These are phyloP conservation scores for Aelia acuminata DNA, from an alignment of 2,888 invertebrate genomes.

Conservation along the genomic window DNA sequence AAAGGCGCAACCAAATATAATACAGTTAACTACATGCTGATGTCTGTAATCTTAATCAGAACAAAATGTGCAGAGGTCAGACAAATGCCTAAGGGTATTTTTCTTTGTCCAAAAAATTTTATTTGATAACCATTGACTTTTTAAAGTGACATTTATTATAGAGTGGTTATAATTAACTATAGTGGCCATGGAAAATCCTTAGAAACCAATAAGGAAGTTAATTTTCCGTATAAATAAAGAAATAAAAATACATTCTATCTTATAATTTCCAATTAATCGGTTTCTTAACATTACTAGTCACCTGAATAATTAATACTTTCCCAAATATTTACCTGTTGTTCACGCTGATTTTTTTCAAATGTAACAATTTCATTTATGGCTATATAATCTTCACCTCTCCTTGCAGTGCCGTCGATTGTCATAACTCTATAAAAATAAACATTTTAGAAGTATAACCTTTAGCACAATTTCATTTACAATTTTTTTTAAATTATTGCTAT, in stretches of 20 bases:
- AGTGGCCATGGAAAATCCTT: not conserved
- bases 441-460: not conserved
- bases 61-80: no score
- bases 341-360: slow-evolving; percentile 72
- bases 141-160: no score
- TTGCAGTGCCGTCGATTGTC: slow-evolving; percentile 75
- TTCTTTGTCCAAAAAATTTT: no score
- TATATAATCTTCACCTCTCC: slow-evolving; percentile 73
- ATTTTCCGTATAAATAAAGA: not conserved
- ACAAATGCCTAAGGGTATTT: no score
- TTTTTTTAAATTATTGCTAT: not conserved
- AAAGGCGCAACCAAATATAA: no score
- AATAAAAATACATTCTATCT: not conserved
- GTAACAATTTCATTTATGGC: slow-evolving; percentile 71
- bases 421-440: slow-evolving; percentile 70
- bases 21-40: no score
- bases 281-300: not conserved
- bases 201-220: not conserved
- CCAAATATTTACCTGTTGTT: slow-evolving; percentile 69
- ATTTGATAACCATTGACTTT: no score
- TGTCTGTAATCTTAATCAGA: no score
- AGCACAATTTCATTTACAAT: slow-evolving; percentile 57
- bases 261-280: not conserved
- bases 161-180: no score
- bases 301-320: not conserved